Conservation (phyloP, 2,797 vertebrate genomes). For the Cichlasoma orientale region DNA sequence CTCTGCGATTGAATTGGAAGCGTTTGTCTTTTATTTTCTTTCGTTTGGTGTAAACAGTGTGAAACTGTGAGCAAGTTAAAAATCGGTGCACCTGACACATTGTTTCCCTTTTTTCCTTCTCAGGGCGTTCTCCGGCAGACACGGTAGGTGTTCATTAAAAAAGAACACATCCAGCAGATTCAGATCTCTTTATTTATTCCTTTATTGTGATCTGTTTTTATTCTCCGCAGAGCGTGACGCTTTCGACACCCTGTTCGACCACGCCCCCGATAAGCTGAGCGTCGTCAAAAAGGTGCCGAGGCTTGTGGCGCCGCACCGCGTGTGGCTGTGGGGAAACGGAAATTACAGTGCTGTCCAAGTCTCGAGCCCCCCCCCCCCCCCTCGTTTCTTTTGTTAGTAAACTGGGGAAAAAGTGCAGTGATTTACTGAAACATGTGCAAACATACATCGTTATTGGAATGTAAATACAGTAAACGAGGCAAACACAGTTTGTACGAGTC, state of each 20-base stretch:
- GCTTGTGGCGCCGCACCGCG: not conserved
- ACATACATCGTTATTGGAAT: not conserved
- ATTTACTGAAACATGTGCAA: not conserved
- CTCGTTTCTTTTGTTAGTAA: not conserved
- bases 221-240: slow-evolving; percentile 89
- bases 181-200: not conserved
- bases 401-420: not conserved
- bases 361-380: accelerated
- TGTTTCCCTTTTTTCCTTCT: not conserved
- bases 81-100: slow-evolving; percentile 2
- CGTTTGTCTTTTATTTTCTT: not conserved
- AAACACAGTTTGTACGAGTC: not conserved
- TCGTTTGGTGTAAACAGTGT: slow-evolving; percentile 32
- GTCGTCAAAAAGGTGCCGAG: slow-evolving; percentile 93
- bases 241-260: slow-evolving; percentile 96
- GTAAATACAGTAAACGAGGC: not conserved
- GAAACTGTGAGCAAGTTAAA: slow-evolving; percentile 43
- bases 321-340: accelerated
- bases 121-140: slow-evolving; percentile 95
- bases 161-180: not conserved
- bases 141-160: slow-evolving; percentile 78
- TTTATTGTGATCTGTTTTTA: not conserved
- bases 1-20: slow-evolving; percentile 64
- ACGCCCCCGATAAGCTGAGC: slow-evolving; percentile 96
- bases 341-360: not conserved